Evolutionary conservation across 2,888 invertebrate genomes (phyloP), one percentile per base, ranked within the genome.

Genomic region (Phragmatobia fuliginosa): DNA sequence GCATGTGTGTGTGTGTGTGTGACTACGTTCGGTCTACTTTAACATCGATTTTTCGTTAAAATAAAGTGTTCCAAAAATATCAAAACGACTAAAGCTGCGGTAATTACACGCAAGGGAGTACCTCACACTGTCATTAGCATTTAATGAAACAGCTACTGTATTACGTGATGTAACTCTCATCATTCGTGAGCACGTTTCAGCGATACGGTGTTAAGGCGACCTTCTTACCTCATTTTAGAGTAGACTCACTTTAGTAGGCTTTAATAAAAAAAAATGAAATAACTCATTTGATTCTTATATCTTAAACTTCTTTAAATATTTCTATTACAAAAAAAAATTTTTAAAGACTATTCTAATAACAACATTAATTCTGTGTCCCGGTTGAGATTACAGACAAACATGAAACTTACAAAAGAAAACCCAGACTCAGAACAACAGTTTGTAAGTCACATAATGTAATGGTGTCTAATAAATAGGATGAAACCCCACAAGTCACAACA

Each of bases 61-160:
- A 56, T 28, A 56, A 56, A 56, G 4, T 56, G 28, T 16, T 56
- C 6, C 14, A 56, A 56, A 56, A 56, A 56, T 56, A 56, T 16
- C 56, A 56, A 56, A 28, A 5, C 1, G 28, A 56, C 6, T n/a
- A n/a, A 49, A n/a, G 6, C 56, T 56, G 28, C 0, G 14, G 41
- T 73, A 76, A 76, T 76, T 70, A 76, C 62, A 33, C 66, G 62
- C 56, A 68, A 66, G 68, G 52, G 70, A 72, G 62, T 67, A 28
- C 73, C 69, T 75, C 62, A 28, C 64, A 56, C 58, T 31, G 68
- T 67, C 70, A 79, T 79, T 79, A 81, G 14, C 64, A 69, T 73
- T 81, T 81, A 81, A 79, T 79, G 76, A 81, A 79, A 81, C 63
- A 58, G 31, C 62, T 70, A 61, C 71, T 59, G 63, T 49, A 56